Evolutionary conservation across 2,888 invertebrate species (phyloP).

Genomic region (Megaustenia siamemsis): DNA sequence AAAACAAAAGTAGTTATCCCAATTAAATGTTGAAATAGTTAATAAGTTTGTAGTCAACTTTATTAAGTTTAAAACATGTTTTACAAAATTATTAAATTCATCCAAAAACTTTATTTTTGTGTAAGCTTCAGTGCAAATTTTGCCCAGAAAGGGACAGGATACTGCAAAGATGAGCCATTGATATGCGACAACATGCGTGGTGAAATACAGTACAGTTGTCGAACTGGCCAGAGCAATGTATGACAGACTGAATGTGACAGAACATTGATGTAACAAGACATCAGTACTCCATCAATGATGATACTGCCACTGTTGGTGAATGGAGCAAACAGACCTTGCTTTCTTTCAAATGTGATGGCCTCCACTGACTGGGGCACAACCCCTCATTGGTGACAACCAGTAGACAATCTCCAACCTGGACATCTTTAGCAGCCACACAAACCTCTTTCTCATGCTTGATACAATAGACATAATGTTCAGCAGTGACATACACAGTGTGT

Average conservation of each 20-base stretch:
- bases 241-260: slow-evolving; percentile 17
- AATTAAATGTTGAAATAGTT: too few species aligned
- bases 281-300: slow-evolving; percentile 36
- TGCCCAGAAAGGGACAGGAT: slow-evolving; percentile 46
- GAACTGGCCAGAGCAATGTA: slow-evolving; percentile 40
- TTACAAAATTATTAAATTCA: too few species aligned
- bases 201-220: slow-evolving; percentile 40
- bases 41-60: too few species aligned
- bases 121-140: slow-evolving; percentile 26
- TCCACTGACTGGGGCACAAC: slow-evolving; percentile 25
- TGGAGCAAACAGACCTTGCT: slow-evolving; percentile 50
- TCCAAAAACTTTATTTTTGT: slow-evolving; percentile 7
- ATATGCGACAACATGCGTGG: slow-evolving; percentile 24
- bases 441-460: slow-evolving; percentile 25
- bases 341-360: slow-evolving; percentile 28
- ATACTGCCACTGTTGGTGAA: slow-evolving; percentile 44
- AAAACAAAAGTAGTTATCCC: too few species aligned
- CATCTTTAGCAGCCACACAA: slow-evolving; percentile 40
- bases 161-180: slow-evolving; percentile 16
- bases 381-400: not conserved
- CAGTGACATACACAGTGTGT: slow-evolving; percentile 24
- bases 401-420: slow-evolving; percentile 34
- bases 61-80: too few species aligned
- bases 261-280: slow-evolving; percentile 50
- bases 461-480: slow-evolving; percentile 46